Conservation (phyloP, 2,113 vertebrate species). For the Forbesichthys papilliferus region DNA sequence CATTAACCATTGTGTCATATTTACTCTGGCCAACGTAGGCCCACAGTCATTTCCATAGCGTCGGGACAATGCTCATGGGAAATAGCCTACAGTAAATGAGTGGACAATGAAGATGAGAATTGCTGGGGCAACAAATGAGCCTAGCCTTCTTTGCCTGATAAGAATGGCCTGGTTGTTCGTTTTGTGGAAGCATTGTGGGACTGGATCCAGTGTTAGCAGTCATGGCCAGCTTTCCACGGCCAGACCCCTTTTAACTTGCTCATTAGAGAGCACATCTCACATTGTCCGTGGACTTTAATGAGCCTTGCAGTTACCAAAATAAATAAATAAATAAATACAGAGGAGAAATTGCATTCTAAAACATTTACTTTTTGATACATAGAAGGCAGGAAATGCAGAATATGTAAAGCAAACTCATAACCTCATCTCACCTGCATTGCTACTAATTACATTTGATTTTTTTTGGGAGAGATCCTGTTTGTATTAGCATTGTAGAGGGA, state of each 20-base stretch:
- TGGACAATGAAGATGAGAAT: conserved; percentile 35
- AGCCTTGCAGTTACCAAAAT: conserved; percentile 53
- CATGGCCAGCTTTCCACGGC: conserved; percentile 71
- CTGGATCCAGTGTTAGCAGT: conserved; percentile 46
- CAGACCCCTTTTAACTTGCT: conserved; percentile 62
- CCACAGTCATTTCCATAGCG: background rate
- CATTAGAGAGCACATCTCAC: conserved; percentile 71
- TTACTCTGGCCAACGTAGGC: conserved; percentile 16
- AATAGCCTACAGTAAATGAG: conserved; percentile 45
- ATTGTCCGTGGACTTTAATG: conserved; percentile 78
- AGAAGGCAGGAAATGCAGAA: conserved; percentile 3
- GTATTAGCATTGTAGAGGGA: conserved; percentile 65
- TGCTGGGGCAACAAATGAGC: conserved; percentile 41
- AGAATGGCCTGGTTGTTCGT: conserved; percentile 65
- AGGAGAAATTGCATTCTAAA: conserved; percentile 41
- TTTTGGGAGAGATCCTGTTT: conserved; percentile 43
- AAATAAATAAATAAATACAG: conserved; percentile 37
- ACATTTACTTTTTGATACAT: conserved; percentile 33
- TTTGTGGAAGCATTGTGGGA: conserved; percentile 38
- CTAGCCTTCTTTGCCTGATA: conserved; percentile 2
- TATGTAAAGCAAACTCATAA: conserved; percentile 4
- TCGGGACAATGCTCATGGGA: conserved; percentile 51
- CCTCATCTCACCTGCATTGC: conserved; percentile 2
- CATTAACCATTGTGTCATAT: conserved; percentile 57
- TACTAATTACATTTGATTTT: too few relatives aligned